These are phyloP conservation scores for Acanthosepion esculentum DNA, from an alignment of 2,888 invertebrate genomes.

Conservation along the genomic window DNA sequence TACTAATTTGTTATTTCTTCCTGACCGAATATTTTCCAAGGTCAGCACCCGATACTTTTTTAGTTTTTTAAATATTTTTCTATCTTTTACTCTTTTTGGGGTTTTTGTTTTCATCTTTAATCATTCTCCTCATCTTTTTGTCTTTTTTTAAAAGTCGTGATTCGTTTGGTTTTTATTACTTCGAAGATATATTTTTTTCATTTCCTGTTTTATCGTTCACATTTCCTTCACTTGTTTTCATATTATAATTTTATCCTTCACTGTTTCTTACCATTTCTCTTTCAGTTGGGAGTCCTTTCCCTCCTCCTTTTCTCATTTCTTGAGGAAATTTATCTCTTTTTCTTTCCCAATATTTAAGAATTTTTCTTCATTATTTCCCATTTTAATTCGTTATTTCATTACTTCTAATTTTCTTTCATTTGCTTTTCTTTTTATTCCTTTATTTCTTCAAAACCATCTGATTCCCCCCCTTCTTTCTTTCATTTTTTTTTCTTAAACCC, in stretches of 20 bases:
- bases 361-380: too few relatives aligned
- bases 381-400: too few relatives aligned
- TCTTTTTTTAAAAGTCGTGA: not conserved
- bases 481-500: not conserved
- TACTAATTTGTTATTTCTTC: not conserved
- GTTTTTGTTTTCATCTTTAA: not conserved
- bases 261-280: too few relatives aligned
- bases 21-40: slow-evolving; percentile 9
- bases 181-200: too few relatives aligned
- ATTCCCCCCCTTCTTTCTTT: not conserved
- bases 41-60: not conserved
- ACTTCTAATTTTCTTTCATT: not conserved
- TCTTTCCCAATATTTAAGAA: too few relatives aligned
- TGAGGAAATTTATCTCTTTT: too few relatives aligned
- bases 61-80: not conserved
- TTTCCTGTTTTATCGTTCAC: too few relatives aligned
- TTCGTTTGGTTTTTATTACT: too few relatives aligned
- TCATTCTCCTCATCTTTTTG: not conserved
- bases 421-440: not conserved
- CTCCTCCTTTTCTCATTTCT: too few relatives aligned
- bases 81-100: not conserved
- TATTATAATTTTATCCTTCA: too few relatives aligned
- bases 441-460: not conserved
- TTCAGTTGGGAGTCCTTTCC: too few relatives aligned
- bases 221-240: too few relatives aligned